Evolutionary conservation across 2,797 vertebrate species (phyloP).

Genomic region (Lagocephalus sceleratus): DNA sequence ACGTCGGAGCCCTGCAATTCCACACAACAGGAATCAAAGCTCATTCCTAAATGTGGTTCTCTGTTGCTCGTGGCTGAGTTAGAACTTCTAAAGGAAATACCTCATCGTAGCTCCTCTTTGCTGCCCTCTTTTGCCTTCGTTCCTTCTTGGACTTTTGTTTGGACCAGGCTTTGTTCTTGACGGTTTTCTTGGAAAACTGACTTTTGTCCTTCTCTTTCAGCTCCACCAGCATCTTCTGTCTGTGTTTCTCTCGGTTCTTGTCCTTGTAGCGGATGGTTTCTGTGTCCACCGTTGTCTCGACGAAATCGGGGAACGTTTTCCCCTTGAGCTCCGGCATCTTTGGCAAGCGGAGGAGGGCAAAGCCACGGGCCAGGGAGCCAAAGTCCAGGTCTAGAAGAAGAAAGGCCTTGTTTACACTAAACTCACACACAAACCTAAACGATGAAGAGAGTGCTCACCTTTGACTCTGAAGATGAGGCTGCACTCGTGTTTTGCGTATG

Average conservation of each 20-base stretch:
- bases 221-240: slow-evolving; percentile 82
- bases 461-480: slow-evolving; percentile 92
- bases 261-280: slow-evolving; percentile 90
- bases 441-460: slow-evolving; percentile 70
- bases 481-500: slow-evolving; percentile 94
- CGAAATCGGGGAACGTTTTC: slow-evolving; percentile 82
- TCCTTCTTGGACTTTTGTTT: slow-evolving; percentile 90
- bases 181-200: slow-evolving; percentile 60
- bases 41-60: background rate
- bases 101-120: slow-evolving; percentile 84
- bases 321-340: slow-evolving; percentile 93
- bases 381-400: slow-evolving; percentile 86
- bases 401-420: background rate
- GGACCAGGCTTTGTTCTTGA: slow-evolving; percentile 90
- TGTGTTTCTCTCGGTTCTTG: slow-evolving; percentile 87
- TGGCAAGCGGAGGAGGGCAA: slow-evolving; percentile 90
- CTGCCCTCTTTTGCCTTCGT: slow-evolving; percentile 77
- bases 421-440: background rate
- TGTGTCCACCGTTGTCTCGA: slow-evolving; percentile 77
- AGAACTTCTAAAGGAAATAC: slow-evolving; percentile 52
- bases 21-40: background rate
- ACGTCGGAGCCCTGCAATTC: slow-evolving; percentile 72
- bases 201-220: slow-evolving; percentile 59
- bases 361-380: slow-evolving; percentile 82
- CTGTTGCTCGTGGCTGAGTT: too few relatives aligned